Base-by-base conservation (phyloP, 2,797 vertebrate species). In the Myotis daubentonii region DNA sequence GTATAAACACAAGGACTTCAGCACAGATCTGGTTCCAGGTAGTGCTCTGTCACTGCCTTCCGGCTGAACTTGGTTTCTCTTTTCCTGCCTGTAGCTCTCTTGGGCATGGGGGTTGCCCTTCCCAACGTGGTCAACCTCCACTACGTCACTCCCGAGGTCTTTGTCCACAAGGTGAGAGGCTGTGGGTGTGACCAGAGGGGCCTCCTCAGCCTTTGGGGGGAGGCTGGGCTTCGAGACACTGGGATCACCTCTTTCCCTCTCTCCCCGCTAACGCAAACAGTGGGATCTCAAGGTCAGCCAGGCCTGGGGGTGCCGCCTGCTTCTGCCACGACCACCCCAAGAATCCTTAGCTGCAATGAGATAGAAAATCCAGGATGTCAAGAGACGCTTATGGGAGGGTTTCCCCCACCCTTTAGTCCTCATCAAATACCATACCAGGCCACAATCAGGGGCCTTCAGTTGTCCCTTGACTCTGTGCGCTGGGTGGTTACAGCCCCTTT, bases 111-210 rank as follows among this genome's bases (percentile, higher is more conserved):
- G 1, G 23, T 97, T 28, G 25, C 92, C 66, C 97, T 97, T 22
- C 97, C 97, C 33, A 91, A 33, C 0, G 22, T 97, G 41, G 70
- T 57, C 84, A 95, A 95, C 36, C 86, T 98, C 41, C 17, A 47
- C 16, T 97, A 96, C 0, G 8, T 49, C 20, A 5, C 25, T 22
- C 38, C 97, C 0, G 17, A 97, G 20, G 65, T 97, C 74, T 92
- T 74, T 7, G 72, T 97, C 38, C 38, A 55, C 0, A 95, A 98
- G 97, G 97, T 98, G 85, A 97, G 97, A 71, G 65, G 41, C 44
- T 60, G 12, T 38, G 76, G 41, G 22, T 72, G 65, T 62, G 94
- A 38, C 33, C 22, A 82, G 55, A 22, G 20, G 49, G 20, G 11
- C 0, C 53, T 83, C 17, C 3, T 33, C 44, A 10, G 20, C 20